A percentile compares a stretch with the other conserved stretches of the same genome.
Conservation (phyloP, 2,888 invertebrate species). For the Apeira syringaria region DNA sequence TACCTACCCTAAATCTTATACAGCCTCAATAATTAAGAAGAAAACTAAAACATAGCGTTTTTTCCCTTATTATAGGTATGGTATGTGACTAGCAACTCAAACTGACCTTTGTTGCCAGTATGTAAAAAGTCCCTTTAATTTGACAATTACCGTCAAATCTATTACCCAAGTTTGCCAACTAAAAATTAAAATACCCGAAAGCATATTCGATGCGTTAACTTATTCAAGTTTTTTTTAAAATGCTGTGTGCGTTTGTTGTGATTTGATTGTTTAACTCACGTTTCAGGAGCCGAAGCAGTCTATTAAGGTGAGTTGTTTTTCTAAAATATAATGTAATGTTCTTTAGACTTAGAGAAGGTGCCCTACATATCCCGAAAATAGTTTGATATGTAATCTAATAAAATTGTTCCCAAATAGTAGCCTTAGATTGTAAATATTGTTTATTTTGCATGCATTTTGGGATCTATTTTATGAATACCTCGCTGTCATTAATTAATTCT, state of each 20-base stretch:
- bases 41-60: neutral
- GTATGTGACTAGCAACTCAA: conserved; percentile 4
- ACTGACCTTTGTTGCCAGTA: conserved; percentile 5
- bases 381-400: conserved; percentile 10
- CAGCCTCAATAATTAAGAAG: neutral
- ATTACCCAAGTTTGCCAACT: conserved; percentile 14
- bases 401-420: conserved; percentile 3
- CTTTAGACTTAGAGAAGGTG: no score
- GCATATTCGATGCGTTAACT: conserved; percentile 11
- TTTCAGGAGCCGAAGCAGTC: conserved; percentile 75
- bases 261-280: conserved; percentile 35
- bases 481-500: no score
- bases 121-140: conserved; percentile 6
- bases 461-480: conserved; percentile 36
- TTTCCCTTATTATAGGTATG: neutral
- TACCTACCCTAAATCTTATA: neutral
- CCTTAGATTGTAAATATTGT: conserved; percentile 26
- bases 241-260: conserved; percentile 59
- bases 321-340: conserved; percentile 5
- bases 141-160: conserved; percentile 25
- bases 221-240: no score
- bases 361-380: no score
- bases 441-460: conserved; percentile 31
- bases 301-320: conserved; percentile 70
- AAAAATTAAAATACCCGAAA: conserved; percentile 4